Conservation (phyloP, 1,140 invertebrate genomes). For the Thalassaphorura encarpata region DNA sequence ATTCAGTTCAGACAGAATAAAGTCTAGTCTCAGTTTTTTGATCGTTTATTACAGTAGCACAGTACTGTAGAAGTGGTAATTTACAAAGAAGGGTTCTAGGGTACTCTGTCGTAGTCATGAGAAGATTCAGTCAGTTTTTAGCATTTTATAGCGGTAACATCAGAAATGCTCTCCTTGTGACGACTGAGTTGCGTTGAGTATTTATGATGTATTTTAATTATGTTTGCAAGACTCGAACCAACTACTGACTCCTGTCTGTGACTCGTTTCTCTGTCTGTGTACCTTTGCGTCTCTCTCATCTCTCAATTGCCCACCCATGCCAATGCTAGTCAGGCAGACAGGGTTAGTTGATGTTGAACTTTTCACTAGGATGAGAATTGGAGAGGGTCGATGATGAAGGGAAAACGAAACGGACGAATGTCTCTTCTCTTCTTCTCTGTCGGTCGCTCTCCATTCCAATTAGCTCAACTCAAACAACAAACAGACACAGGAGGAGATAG, state of each 20-base stretch:
- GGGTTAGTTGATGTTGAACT: background rate
- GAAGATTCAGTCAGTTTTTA: too few species aligned
- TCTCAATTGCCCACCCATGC: background rate
- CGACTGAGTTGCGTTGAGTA: background rate
- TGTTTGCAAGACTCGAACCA: background rate
- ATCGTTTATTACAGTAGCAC: too few species aligned
- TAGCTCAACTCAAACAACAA: conserved; percentile 17
- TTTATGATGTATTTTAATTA: background rate
- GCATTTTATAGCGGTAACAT: too few species aligned
- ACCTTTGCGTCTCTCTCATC: background rate
- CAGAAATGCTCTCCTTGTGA: background rate
- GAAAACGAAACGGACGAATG: too few species aligned
- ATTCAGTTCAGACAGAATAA: too few species aligned
- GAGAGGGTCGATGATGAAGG: too few species aligned
- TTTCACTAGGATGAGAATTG: background rate
- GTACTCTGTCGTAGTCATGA: too few species aligned
- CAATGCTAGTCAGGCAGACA: background rate
- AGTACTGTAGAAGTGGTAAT: too few species aligned
- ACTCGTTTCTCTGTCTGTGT: background rate
- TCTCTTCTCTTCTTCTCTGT: background rate
- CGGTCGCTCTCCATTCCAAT: conserved; percentile 11
- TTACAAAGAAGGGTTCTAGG: too few species aligned
- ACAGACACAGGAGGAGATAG: too few species aligned
- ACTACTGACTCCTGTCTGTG: background rate
- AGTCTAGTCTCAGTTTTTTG: too few species aligned